Base-by-base conservation (phyloP, 1,140 invertebrate species). In the Diabrotica undecimpunctata region DNA sequence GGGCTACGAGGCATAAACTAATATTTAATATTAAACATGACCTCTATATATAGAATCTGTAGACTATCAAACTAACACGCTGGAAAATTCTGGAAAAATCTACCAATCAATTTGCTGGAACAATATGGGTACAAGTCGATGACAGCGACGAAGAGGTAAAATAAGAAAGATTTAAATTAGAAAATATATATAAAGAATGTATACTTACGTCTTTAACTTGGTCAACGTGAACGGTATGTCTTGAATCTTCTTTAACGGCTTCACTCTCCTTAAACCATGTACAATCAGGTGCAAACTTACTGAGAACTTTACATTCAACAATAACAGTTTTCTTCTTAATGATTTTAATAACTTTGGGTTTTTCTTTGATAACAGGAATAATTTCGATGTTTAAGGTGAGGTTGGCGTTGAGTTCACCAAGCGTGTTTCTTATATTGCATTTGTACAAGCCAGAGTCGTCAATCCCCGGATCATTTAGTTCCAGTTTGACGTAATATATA, bases 401-500 rank as follows among this genome's bases (percentile, higher is more conserved):
- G 81, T 98, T 98, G 46, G 95, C 94, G 80, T 97, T 97, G 54
- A 96, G 86, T 86, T 99, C 96, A 69, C 97, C 97, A 76, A 93
- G 86, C 69, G 88, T 84, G 81, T 98, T 99, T 80, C 97, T 98
- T 66, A 98, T 95, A 75, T 96, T 96, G 79, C 96, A 98, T 81
- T 98, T 98, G 83, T 99, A 99, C 39, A 97, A 84, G 50, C 97
- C 97, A 71, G 96, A 96, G 83, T 99, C 96, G 74, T 94, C 91
- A 67, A 93, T 87, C 72, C 91, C 91, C 64, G 96, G 96, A 83
- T 97, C 94, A 82, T 92, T 90, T 8, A 99, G 83, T 79, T 95
- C 92, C 64, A 99, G 80, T 77, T 92, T 88, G 51, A 96, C 93
- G 60, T 94, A 91, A 78, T 96, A 98, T 72, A 93, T 86, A 72